Evolutionary conservation across 2,113 vertebrate genomes (phyloP).

Genomic region (Natator depressus): DNA sequence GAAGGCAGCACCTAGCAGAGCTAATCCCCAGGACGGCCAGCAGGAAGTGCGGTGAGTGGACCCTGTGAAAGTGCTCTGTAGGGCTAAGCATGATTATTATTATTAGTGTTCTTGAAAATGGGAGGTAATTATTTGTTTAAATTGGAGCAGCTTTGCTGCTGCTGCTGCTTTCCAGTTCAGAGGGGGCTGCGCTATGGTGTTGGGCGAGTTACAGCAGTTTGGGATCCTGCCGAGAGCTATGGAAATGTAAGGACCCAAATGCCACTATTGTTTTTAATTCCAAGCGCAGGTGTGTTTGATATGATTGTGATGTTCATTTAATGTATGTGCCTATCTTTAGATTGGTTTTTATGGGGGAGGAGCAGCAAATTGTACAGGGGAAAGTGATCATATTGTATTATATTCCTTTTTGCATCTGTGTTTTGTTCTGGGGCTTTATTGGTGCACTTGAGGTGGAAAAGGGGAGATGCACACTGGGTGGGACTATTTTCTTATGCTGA

Average conservation of each 20-base stretch:
- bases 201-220: neutral
- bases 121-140: neutral
- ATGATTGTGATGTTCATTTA: conserved; percentile 58
- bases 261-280: neutral
- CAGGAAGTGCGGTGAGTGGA: neutral
- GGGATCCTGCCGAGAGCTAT: neutral
- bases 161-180: neutral
- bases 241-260: neutral
- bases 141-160: neutral
- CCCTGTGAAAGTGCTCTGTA: neutral
- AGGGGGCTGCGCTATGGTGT: neutral
- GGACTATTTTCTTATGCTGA: conserved; percentile 20
- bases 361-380: conserved; percentile 52
- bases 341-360: conserved; percentile 62
- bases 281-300: conserved; percentile 1
- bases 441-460: conserved; percentile 39
- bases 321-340: conserved; percentile 55
- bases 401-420: neutral
- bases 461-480: neutral
- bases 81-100: neutral
- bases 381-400: conserved; percentile 61
- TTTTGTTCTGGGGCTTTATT: neutral
- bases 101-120: neutral
- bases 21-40: neutral
- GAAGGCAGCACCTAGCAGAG: neutral